phyloP scores from a whole-genome alignment of 2,113 vertebrate genomes.

The Eurypyga helias region DNA sequence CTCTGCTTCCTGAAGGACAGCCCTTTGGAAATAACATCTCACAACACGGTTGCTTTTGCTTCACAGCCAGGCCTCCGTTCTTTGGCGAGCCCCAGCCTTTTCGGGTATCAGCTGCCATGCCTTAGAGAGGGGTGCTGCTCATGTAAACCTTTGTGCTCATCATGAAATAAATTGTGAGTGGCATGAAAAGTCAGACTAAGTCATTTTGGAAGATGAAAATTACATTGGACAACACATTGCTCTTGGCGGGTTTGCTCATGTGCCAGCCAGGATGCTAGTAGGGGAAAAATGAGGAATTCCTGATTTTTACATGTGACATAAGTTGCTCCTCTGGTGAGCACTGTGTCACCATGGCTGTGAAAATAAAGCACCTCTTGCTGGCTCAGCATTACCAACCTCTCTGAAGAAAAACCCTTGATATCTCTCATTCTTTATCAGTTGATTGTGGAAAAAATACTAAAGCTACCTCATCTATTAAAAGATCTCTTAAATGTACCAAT shows the following conservation, averaged over 20 bases:
- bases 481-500: not conserved
- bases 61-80: not conserved
- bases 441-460: not conserved
- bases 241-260: conserved; percentile 7
- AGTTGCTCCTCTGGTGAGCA: not conserved
- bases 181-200: conserved; percentile 42
- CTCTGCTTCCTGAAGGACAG: not conserved
- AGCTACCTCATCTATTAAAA: not conserved
- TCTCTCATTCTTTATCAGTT: not conserved
- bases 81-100: not conserved
- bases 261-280: not conserved
- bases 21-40: not conserved
- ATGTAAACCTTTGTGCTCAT: not conserved
- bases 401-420: not conserved
- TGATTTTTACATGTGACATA: not conserved
- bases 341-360: not conserved
- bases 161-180: conserved; percentile 5
- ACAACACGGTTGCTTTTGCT: not conserved
- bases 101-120: not conserved
- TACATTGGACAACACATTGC: not conserved
- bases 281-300: not conserved
- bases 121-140: not conserved
- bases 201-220: conserved; percentile 32
- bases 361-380: not conserved
- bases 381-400: not conserved